Evolutionary conservation across 2,113 vertebrate genomes (phyloP), one percentile per base, ranked within the genome.

Genomic region (Odobenus rosmarus): DNA sequence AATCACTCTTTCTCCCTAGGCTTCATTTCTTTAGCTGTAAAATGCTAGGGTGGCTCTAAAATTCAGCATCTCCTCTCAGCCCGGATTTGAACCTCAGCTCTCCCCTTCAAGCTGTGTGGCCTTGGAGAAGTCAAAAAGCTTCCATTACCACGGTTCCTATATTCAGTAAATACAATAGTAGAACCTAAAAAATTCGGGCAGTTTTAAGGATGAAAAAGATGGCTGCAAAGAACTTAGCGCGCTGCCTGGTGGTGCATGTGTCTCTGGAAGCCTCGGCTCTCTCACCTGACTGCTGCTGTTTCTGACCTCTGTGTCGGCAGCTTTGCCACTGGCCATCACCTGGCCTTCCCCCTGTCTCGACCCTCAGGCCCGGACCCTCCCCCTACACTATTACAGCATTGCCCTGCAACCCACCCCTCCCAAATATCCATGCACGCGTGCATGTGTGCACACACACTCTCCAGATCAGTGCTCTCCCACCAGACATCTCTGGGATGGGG

Each of bases 1-100:
- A 62, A 79, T 84, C 31, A 24, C 92, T 85, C 69, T 95, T 84
- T 81, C 93, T 91, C 61, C 83, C 81, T 53, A 4, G 69, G 69
- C 80, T 71, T 85, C 61, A 3, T 83, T 84, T 84, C 88, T 88
- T 85, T 18, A 67, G 64, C 89, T 86, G n/a, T 69, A 89, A 74
- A 88, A 83, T 28, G 39, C 42, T 62, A 95, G 51, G n/a, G 69
- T 64, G 77, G 42, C 53, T 77, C 88, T 74, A 76, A 79, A 81
- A 74, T 86, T 19, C 53, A 91, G 77, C 39, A 7, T 49, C 71
- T 88, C 71, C 82, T 95, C 64, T 95, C 42, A 24, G n/a, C 23
- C 9, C 57, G 76, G 72, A 77, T 88, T 94, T 1, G 51, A 91
- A 95, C 92, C 67, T 74, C 0, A 2, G 72, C 77, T 90, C 76